A percentile compares a stretch with the other conserved stretches of the same genome.
These are phyloP conservation scores for Ormyrus rosae DNA, from an alignment of 2,888 invertebrate species.

Conservation along the genomic window DNA sequence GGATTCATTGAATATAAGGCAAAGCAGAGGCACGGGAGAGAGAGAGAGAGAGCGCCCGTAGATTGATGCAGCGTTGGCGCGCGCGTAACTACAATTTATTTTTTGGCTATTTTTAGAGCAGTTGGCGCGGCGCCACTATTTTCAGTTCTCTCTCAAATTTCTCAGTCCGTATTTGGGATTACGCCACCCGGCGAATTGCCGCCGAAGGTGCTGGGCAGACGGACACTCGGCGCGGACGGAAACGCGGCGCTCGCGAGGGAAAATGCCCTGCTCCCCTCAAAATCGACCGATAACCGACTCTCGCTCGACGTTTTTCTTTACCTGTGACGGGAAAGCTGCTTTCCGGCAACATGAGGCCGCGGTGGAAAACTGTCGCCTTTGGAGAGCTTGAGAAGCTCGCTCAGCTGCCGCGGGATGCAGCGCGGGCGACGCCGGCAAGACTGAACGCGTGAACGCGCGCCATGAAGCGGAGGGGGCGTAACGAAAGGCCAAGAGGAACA, in stretches of 20 bases:
- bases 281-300: too few species aligned
- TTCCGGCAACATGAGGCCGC: conserved; percentile 74
- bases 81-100: conserved; percentile 72
- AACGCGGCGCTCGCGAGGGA: too few species aligned
- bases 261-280: too few species aligned
- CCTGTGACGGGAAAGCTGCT: conserved; percentile 75
- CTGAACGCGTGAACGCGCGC: conserved; percentile 36
- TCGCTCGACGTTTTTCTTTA: conserved; percentile 58
- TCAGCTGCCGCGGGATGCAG: conserved; percentile 4
- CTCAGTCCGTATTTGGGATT: conserved; percentile 75
- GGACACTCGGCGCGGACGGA: too few species aligned
- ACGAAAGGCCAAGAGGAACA: conserved; percentile 31
- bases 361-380: not conserved
- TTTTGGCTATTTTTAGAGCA: conserved; percentile 73
- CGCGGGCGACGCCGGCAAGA: conserved; percentile 34
- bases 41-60: conserved; percentile 60
- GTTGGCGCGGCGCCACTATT: conserved; percentile 74
- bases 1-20: conserved; percentile 62
- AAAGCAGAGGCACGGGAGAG: too few species aligned
- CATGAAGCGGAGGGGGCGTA: conserved; percentile 37
- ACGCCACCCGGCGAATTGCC: conserved; percentile 61
- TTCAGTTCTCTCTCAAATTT: conserved; percentile 75
- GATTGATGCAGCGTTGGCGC: conserved; percentile 65
- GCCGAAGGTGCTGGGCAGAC: conserved; percentile 22
- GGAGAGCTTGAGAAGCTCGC: too few species aligned